Evolutionary conservation across 1,140 invertebrate species (phyloP).

Genomic region (Ips nitidus): DNA sequence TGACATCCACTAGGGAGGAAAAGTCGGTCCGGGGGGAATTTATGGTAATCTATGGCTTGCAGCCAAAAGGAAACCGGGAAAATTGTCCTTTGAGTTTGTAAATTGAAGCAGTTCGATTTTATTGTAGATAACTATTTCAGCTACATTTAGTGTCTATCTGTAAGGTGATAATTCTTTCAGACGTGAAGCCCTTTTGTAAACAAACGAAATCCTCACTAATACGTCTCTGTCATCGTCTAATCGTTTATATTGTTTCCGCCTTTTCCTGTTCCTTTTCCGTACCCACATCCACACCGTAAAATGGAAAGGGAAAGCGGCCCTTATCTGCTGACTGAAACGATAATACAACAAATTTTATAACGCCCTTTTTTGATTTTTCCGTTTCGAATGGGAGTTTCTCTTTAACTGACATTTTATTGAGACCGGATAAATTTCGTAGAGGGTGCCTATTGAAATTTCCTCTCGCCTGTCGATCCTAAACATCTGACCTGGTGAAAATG

Average conservation of each 20-base stretch:
- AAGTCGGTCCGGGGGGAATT: conserved; percentile 6
- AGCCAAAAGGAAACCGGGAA: conserved; percentile 12
- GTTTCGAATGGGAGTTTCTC: conserved; percentile 4
- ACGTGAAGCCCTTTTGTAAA: background rate
- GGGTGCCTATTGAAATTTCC: conserved; percentile 22
- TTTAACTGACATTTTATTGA: conserved; percentile 29
- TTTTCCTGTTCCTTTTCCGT: conserved; percentile 15
- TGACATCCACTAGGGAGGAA: conserved; percentile 16
- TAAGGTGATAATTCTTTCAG: background rate
- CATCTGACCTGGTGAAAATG: conserved; percentile 4
- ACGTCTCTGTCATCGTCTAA: conserved; percentile 10
- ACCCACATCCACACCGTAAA: conserved; percentile 10
- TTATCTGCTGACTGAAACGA: conserved; percentile 14
- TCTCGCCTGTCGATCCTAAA: conserved; percentile 3
- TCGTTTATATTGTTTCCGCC: conserved; percentile 16
- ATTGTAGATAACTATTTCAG: background rate
- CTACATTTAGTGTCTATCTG: background rate
- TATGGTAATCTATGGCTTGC: conserved; percentile 19
- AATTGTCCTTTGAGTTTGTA: conserved; percentile 16
- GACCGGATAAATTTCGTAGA: conserved; percentile 18
- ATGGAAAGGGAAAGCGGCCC: conserved; percentile 7
- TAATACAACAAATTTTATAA: conserved; percentile 30
- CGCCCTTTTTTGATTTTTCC: conserved; percentile 26
- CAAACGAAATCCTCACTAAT: conserved; percentile 2
- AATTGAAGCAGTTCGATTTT: background rate